Conservation (phyloP, 2,888 invertebrate genomes). For the Cheiracanthium punctorium region DNA sequence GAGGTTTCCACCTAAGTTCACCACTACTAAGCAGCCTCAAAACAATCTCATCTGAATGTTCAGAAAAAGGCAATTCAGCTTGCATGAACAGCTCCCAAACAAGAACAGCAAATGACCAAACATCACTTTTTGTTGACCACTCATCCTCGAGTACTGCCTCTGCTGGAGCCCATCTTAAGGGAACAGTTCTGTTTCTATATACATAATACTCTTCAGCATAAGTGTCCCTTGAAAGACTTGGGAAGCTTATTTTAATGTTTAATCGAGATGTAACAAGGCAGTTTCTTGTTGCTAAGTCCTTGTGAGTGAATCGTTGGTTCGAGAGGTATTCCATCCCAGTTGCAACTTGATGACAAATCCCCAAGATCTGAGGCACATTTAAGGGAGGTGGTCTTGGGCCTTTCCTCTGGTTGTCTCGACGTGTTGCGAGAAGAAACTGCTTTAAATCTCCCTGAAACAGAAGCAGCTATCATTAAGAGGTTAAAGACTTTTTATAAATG, state of each 20-base stretch:
- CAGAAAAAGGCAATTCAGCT: constrained; percentile 85
- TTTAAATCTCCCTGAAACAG: constrained; percentile 89
- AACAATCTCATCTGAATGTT: constrained; percentile 86
- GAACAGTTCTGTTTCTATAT: constrained; percentile 87
- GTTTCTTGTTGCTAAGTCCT: constrained; percentile 93
- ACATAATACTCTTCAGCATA: constrained; percentile 93
- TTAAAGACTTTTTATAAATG: no score
- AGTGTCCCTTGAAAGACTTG: constrained; percentile 85
- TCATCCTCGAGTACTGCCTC: constrained; percentile 94
- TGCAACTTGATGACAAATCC: constrained; percentile 82
- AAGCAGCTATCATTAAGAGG: no score
- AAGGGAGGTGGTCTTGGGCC: constrained; percentile 81
- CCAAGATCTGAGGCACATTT: constrained; percentile 76
- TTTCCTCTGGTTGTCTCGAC: constrained; percentile 79
- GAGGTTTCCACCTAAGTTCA: constrained; percentile 71
- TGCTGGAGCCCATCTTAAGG: constrained; percentile 89
- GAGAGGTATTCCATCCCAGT: constrained; percentile 88
- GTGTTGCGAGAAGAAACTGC: constrained; percentile 79
- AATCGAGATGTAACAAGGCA: constrained; percentile 88
- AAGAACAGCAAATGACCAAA: constrained; percentile 91
- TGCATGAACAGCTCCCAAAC: constrained; percentile 92
- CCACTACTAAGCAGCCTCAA: constrained; percentile 71
- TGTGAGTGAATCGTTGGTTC: constrained; percentile 87
- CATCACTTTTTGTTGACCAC: constrained; percentile 93
- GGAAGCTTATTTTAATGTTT: constrained; percentile 87